Evolutionary conservation across 2,888 invertebrate genomes (phyloP), one percentile per base, ranked within the genome.

Genomic region (Tortricodes alternella): DNA sequence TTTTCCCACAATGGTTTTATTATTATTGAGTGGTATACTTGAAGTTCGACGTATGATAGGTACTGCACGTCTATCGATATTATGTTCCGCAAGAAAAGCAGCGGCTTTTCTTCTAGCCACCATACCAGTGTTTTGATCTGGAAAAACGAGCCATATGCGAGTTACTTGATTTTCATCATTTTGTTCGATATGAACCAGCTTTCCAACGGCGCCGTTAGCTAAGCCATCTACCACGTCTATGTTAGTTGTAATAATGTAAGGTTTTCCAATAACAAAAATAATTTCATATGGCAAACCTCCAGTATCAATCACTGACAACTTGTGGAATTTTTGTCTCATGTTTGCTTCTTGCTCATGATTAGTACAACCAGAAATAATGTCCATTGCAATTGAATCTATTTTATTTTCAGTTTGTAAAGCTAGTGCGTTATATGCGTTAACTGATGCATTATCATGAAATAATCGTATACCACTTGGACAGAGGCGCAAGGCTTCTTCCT

Each of bases 171-270:
- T 48, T 46, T 38, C 19, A 39, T 60, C 53, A 63, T 68, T 38
- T 27, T 19, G 55, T 59, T 68, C 65, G 35, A 63, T 8, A 58
- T 61, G 61, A 21, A 62, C 43, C 18, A 67, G 58, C 46, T 63
- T 64, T 6, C 66, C 66, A 53, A 67, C 64, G 39, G 66, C 59
- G 35, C 67, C 64, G 60, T 67, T 66, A 7, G 29, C 37, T 50
- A 67, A 65, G 24, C 64, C 65, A 59, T 66, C 66, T 35, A 56
- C 7, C 4, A 66, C 63, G 39, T 66, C 65, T 8, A 66, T 66
- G 59, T 67, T 67, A 6, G 59, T 65, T 50, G 65, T 67, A 38
- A 67, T 66, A 41, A 66, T 27, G 41, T 66, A 66, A 53, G 46
- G 48, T 27, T 52, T 56, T 24, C 44, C 34, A 38, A 49, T 11